These are phyloP conservation scores for Grantiella picta DNA, from an alignment of 2,113 vertebrate species.

Conservation along the genomic window DNA sequence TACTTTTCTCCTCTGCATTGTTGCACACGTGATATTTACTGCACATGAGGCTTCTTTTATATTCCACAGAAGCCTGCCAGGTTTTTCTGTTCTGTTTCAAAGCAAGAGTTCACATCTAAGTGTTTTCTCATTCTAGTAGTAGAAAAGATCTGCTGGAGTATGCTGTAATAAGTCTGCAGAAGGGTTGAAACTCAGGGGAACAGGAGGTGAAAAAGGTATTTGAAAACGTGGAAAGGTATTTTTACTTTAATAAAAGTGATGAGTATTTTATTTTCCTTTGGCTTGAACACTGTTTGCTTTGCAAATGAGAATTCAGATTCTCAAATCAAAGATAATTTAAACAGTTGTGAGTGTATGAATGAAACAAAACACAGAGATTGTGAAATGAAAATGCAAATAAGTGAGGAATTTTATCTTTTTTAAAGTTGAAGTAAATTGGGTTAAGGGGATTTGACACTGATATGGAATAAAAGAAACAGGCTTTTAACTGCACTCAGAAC, in stretches of 20 bases:
- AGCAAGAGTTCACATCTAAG: neutral
- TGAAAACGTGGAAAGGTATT: neutral
- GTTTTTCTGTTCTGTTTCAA: neutral
- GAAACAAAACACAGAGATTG: neutral
- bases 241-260: neutral
- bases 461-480: neutral
- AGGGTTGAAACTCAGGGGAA: neutral
- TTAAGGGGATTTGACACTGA: neutral
- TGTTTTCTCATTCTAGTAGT: neutral
- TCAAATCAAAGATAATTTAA: neutral
- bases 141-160: neutral
- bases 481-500: neutral
- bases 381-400: neutral
- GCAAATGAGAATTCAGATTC: neutral
- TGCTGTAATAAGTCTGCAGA: neutral
- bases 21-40: neutral
- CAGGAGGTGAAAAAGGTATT: neutral
- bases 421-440: neutral
- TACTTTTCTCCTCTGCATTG: neutral
- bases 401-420: neutral
- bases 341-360: neutral
- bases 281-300: neutral
- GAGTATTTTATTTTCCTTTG: neutral
- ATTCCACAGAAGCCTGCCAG: neutral
- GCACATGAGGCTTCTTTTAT: neutral